Conservation (phyloP, 2,888 invertebrate species). For the Panzeria rudis region DNA sequence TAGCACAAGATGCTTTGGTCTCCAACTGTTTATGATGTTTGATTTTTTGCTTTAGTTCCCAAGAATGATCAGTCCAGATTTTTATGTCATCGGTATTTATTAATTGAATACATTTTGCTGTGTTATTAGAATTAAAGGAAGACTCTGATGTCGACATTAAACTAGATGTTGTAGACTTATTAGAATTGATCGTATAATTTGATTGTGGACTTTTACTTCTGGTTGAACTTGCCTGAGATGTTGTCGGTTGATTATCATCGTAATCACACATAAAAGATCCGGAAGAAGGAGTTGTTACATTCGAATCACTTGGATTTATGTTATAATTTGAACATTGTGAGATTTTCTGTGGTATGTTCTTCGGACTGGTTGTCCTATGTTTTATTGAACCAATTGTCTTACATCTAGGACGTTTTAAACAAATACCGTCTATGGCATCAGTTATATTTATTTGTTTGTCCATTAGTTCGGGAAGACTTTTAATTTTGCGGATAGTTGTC, state of each 20-base stretch:
- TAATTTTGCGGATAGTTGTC: constrained; percentile 74
- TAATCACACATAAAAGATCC: constrained; percentile 55
- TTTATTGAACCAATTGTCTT: constrained; percentile 83
- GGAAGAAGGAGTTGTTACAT: constrained; percentile 40
- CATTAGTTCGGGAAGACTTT: constrained; percentile 74
- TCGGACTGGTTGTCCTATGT: constrained; percentile 67
- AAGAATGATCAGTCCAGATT: constrained; percentile 82
- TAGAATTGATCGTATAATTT: constrained; percentile 73
- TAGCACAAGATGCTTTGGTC: constrained; percentile 49
- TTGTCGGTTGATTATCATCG: constrained; percentile 71
- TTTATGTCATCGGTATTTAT: constrained; percentile 83
- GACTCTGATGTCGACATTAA: constrained; percentile 64
- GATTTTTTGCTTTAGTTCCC: constrained; percentile 66
- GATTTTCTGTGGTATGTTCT: constrained; percentile 35
- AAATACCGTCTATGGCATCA: constrained; percentile 61
- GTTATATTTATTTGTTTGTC: constrained; percentile 38
- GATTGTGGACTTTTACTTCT: constrained; percentile 61
- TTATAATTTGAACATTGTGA: neutral
- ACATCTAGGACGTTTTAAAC: constrained; percentile 76
- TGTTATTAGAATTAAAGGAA: constrained; percentile 57
- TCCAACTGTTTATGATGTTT: constrained; percentile 35
- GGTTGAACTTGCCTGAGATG: constrained; percentile 62
- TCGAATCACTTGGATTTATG: neutral
- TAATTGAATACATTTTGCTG: constrained; percentile 76
- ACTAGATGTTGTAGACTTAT: constrained; percentile 71